These are phyloP conservation scores for Phymanthus crucifer DNA, from an alignment of 92 coral and sea anemone genomes.

Conservation along the genomic window DNA sequence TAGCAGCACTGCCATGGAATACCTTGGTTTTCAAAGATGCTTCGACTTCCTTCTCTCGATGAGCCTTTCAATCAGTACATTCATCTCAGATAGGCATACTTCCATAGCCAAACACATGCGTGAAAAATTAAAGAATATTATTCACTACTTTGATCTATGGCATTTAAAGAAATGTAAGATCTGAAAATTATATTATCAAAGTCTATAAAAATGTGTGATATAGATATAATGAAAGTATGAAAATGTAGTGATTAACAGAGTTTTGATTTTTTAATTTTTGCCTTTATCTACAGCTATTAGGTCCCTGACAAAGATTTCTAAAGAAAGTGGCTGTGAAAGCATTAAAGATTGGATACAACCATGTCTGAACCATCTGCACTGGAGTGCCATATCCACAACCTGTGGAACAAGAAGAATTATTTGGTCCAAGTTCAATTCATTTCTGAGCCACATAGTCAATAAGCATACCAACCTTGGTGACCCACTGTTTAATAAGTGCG, in stretches of 20 bases:
- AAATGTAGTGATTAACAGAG: background rate
- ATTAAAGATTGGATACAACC: conserved; percentile 53
- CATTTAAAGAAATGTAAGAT: conserved; percentile 25
- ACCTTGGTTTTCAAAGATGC: conserved; percentile 34
- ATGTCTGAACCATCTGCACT: conserved; percentile 51
- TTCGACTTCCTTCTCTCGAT: conserved; percentile 25
- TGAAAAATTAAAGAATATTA: conserved; percentile 34
- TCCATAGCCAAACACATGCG: conserved; percentile 56
- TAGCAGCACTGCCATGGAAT: conserved; percentile 32
- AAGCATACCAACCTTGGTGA: conserved; percentile 44
- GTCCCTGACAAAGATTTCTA: conserved; percentile 37
- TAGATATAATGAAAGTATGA: background rate
- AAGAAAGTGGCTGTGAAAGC: conserved; percentile 48
- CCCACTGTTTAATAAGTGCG: conserved; percentile 49
- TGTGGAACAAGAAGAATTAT: conserved; percentile 51
- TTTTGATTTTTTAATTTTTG: background rate
- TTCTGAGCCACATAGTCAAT: conserved; percentile 37
- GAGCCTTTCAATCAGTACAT: conserved; percentile 26
- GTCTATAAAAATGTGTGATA: background rate
- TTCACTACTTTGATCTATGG: conserved; percentile 42
- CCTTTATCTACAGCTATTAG: conserved; percentile 33
- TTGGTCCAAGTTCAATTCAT: conserved; percentile 60
- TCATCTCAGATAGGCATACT: conserved; percentile 41
- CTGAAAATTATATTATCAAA: background rate
- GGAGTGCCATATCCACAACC: conserved; percentile 53